phyloP scores from a whole-genome alignment of 2,113 vertebrate genomes.

The Terrapene triunguis region DNA sequence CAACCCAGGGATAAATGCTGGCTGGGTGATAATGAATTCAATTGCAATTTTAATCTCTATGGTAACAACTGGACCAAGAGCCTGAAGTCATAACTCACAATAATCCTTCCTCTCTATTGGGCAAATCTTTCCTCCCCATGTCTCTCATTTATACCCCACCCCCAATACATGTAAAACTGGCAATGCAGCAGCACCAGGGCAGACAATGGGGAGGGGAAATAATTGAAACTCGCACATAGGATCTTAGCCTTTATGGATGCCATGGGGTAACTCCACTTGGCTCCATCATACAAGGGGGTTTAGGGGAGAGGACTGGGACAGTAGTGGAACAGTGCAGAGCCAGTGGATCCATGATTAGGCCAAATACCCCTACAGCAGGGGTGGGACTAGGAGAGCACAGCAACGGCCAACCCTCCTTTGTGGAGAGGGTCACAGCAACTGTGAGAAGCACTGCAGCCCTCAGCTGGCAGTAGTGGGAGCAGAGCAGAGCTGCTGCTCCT shows the following conservation, averaged over 20 bases:
- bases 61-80: constrained; percentile 15
- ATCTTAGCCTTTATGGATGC: background rate
- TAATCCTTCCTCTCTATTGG: background rate
- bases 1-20: constrained; percentile 42
- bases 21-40: constrained; percentile 59
- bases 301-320: rapidly evolving
- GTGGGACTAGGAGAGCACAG: background rate
- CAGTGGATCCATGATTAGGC: background rate
- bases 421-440: background rate
- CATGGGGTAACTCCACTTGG: rapidly evolving
- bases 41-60: constrained; percentile 17
- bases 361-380: background rate
- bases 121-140: background rate
- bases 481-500: background rate
- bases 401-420: background rate
- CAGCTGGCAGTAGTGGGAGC: background rate
- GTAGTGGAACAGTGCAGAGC: background rate
- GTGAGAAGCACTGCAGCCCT: background rate
- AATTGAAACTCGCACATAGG: background rate
- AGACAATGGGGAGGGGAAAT: background rate
- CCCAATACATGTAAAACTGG: background rate
- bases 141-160: background rate
- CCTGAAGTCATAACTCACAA: constrained; percentile 5
- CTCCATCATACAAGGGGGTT: rapidly evolving
- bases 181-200: background rate